These are phyloP conservation scores for Alethe diademata DNA, from an alignment of 2,113 vertebrate genomes.

Conservation along the genomic window DNA sequence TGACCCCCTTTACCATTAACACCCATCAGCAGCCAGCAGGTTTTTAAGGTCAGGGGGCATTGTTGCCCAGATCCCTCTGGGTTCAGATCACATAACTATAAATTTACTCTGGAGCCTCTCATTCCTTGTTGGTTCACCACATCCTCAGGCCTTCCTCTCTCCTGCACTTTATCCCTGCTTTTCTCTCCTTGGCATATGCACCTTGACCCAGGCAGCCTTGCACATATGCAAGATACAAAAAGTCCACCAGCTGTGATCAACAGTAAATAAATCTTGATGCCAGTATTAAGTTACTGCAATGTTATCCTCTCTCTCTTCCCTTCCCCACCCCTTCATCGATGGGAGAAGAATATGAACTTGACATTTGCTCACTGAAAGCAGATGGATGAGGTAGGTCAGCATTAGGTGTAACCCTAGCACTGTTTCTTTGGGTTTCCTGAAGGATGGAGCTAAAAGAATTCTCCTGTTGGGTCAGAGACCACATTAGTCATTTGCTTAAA, in stretches of 20 bases:
- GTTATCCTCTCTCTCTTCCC: constrained; percentile 43
- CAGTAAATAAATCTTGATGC: constrained; percentile 70
- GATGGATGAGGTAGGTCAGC: constrained; percentile 50
- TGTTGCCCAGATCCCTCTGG: constrained; percentile 55
- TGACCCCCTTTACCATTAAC: constrained; percentile 70
- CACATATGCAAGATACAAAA: constrained; percentile 67
- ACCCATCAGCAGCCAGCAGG: constrained; percentile 73
- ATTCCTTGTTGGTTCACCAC: constrained; percentile 54
- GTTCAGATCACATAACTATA: constrained; percentile 56
- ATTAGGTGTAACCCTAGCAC: constrained; percentile 39
- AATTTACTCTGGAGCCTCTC: constrained; percentile 49
- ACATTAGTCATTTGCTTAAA: constrained; percentile 66
- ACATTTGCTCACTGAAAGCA: constrained; percentile 65
- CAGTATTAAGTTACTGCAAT: constrained; percentile 59
- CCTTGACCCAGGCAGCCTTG: constrained; percentile 65
- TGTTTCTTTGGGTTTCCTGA: constrained; percentile 59
- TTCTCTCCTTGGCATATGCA: constrained; percentile 51
- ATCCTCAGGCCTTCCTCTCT: constrained; percentile 46
- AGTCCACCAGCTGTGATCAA: constrained; percentile 60
- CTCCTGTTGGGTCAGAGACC: constrained; percentile 45
- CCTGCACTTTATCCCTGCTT: constrained; percentile 18
- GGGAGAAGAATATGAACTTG: constrained; percentile 67
- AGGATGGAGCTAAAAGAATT: constrained; percentile 52
- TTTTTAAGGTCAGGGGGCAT: constrained; percentile 81
- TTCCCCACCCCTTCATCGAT: constrained; percentile 37